phyloP scores from a whole-genome alignment of 2,888 invertebrate species.

The Plemyria rubiginata region DNA sequence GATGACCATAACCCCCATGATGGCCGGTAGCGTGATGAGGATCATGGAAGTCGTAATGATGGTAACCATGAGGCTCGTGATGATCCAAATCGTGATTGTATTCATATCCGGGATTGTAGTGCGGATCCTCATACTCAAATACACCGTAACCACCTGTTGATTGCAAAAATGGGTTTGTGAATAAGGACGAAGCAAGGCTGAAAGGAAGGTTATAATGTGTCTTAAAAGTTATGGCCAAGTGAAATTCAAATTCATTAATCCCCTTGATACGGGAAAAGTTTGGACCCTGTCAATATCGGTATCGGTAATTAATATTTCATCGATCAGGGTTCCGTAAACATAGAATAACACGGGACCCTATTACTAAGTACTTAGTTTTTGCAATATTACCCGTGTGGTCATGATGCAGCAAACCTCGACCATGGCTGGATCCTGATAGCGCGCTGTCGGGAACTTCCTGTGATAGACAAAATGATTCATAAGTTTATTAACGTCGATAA shows the following conservation, averaged over 20 bases:
- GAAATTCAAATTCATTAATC: too few species aligned
- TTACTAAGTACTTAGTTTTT: too few species aligned
- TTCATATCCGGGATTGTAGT: conserved; percentile 61
- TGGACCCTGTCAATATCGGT: too few species aligned
- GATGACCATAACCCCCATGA: conserved; percentile 49
- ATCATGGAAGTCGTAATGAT: conserved; percentile 46
- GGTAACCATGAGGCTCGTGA: conserved; percentile 52
- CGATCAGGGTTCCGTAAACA: background rate
- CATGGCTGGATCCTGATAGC: conserved; percentile 65
- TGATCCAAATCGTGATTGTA: conserved; percentile 53
- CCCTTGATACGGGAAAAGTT: too few species aligned
- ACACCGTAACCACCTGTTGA: conserved; percentile 60
- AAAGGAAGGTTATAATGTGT: background rate
- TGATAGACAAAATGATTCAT: conserved; percentile 47
- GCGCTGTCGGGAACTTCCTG: conserved; percentile 71
- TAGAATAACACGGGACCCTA: too few species aligned
- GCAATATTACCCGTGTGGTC: conserved; percentile 48
- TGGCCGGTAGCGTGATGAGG: conserved; percentile 49
- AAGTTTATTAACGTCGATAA: conserved; percentile 13
- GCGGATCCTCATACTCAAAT: conserved; percentile 70
- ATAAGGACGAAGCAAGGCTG: background rate
- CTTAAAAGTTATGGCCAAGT: too few species aligned
- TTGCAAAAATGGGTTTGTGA: background rate
- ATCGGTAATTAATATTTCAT: too few species aligned
- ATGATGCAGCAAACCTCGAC: conserved; percentile 65